These are phyloP conservation scores for Dendroctonus ponderosae DNA, from an alignment of 1,140 invertebrate genomes.

Conservation along the genomic window DNA sequence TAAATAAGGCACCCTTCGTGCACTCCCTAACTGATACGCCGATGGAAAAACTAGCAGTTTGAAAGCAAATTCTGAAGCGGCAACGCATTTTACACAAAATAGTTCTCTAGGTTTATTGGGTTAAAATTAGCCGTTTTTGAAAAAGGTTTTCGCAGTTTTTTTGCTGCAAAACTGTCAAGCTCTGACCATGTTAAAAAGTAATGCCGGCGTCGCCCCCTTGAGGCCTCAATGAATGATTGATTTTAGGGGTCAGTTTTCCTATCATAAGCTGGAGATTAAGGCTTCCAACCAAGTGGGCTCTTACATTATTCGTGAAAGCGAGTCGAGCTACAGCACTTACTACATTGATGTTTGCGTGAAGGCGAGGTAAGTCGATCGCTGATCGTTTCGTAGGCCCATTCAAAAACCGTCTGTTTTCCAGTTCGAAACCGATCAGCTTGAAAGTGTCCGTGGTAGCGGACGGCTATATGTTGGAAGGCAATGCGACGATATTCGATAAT, in stretches of 20 bases:
- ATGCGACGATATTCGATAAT: slow-evolving; percentile 57
- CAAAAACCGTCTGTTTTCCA: slow-evolving; percentile 43
- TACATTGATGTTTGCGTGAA: slow-evolving; percentile 77
- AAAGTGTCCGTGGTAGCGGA: slow-evolving; percentile 57
- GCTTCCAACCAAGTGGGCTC: slow-evolving; percentile 70
- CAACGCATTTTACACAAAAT: no score
- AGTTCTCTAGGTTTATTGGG: no score
- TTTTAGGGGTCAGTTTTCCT: slow-evolving; percentile 74
- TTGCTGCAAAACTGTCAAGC: no score
- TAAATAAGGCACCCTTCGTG: no score
- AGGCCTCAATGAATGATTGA: no score
- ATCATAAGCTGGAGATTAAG: slow-evolving; percentile 77
- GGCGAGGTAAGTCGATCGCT: slow-evolving; percentile 55
- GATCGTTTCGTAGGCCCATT: background rate
- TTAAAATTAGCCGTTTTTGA: no score
- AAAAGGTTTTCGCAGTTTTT: no score
- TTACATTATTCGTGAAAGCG: slow-evolving; percentile 79
- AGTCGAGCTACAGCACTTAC: slow-evolving; percentile 72
- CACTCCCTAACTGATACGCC: no score
- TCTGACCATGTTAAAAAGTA: no score
- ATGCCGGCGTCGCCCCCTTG: no score
- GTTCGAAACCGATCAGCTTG: slow-evolving; percentile 67
- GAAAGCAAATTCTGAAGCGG: no score
- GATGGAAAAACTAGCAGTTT: no score
- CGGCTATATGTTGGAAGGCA: slow-evolving; percentile 55